Base-by-base conservation (phyloP, 2,797 vertebrate genomes). In the Mallotus villosus region DNA sequence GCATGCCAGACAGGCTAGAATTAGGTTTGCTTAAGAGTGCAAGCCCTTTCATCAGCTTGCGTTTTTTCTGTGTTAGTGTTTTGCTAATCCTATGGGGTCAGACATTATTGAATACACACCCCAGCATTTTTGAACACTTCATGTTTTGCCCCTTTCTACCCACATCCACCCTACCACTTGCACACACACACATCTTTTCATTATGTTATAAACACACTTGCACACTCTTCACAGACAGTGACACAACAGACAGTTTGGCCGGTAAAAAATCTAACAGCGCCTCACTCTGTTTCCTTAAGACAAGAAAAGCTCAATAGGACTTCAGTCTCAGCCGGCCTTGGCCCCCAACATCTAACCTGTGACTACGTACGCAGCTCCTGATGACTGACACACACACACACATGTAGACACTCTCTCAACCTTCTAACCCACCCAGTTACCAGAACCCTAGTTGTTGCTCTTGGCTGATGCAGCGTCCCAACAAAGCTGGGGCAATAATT, bases 391-490 rank as follows among this genome's bases (percentile, higher is more conserved):
- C n/a, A n/a, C 29, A 68, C 65, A 73, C 57, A 60, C 71, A 51
- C 63, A 66, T 51, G 60, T 51, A 67, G 16, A 58, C 53, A 72
- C 53, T 59, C 71, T 69, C 49, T 68, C 25, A 37, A 27, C 27
- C 41, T 32, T 34, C 46, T 14, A 21, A 46, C 49, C 24, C 68
- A n/a, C 8, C 8, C 24, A 58, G 21, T 24, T 57, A 37, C 65
- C 49, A 68, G 21, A 61, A 53, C 27, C 49, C n/a, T 37, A 57
- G 34, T 67, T 78, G 72, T 78, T 75, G 64, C 72, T 66, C 68
- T 80, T 75, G 74, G 72, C 61, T 24, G 14, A 55, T 53, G 51
- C 27, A 41, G 27, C 9, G 7, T 55, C 32, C 27, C 61, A 59
- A 75, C 51, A 59, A 74, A 57, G 32, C 61, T 11, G 24, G 60